Conservation (phyloP, 2,888 invertebrate species). For the Drosophila atripex region DNA sequence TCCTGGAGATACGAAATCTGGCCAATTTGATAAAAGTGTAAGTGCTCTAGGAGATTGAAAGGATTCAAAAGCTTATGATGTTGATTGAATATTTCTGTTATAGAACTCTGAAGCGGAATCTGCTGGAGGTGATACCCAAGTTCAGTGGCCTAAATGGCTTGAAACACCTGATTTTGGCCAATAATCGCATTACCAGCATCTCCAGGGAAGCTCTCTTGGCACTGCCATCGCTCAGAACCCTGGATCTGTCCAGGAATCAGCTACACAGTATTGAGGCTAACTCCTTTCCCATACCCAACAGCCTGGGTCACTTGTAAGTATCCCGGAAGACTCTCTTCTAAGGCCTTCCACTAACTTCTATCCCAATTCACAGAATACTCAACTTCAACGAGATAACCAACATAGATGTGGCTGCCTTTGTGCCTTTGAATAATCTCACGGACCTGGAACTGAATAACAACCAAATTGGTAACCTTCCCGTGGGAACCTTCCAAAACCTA, state of each 20-base stretch:
- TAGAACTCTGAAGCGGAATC: conserved; percentile 90
- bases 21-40: conserved; percentile 85
- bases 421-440: conserved; percentile 88
- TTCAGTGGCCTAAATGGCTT: conserved; percentile 91
- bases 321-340: too few species aligned
- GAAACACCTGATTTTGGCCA: conserved; percentile 90
- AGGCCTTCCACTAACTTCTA: not conserved
- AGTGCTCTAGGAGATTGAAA: conserved; percentile 63
- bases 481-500: conserved; percentile 89
- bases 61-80: not conserved
- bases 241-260: conserved; percentile 84
- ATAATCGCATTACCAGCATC: conserved; percentile 91
- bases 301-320: conserved; percentile 78
- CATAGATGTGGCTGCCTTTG: conserved; percentile 89
- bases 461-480: conserved; percentile 88
- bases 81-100: not conserved
- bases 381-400: conserved; percentile 89
- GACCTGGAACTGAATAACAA: conserved; percentile 93
- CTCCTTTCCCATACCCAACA: conserved; percentile 84
- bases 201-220: conserved; percentile 95
- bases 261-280: conserved; percentile 82
- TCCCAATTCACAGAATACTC: conserved; percentile 85
- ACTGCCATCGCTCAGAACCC: conserved; percentile 84
- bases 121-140: conserved; percentile 90
- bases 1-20: conserved; percentile 84